Evolutionary conservation across 1,140 invertebrate species (phyloP).

Genomic region (Aphaenogaster ashmeadi): DNA sequence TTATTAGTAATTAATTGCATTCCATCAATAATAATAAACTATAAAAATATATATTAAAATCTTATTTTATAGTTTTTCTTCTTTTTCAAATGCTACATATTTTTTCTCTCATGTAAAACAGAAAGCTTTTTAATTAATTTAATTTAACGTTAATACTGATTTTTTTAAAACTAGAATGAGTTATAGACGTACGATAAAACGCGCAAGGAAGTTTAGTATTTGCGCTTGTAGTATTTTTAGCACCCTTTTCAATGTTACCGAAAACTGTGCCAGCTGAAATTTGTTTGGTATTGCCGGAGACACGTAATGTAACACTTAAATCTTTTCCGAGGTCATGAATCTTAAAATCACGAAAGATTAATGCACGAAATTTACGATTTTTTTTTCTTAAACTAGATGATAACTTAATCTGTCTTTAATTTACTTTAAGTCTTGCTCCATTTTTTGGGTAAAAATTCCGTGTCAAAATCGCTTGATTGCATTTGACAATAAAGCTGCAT

Average conservation of each 20-base stretch:
- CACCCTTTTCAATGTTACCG: neutral
- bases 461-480: neutral
- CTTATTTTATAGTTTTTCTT: neutral
- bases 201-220: neutral
- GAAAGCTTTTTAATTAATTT: neutral
- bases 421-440: neutral
- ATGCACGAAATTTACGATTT: neutral
- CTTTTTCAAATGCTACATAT: neutral
- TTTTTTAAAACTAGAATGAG: neutral
- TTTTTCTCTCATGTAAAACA: conserved; percentile 5
- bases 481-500: neutral
- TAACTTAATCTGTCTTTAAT: conserved; percentile 5
- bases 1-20: conserved; percentile 19
- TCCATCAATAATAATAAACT: neutral
- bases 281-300: conserved; percentile 1
- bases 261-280: conserved; percentile 4
- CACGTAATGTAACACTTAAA: conserved; percentile 11
- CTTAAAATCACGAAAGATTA: neutral
- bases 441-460: neutral
- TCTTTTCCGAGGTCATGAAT: neutral
- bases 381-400: neutral
- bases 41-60: neutral
- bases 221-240: neutral
- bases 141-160: conserved; percentile 2
- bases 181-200: neutral